A percentile compares a stretch with the other conserved stretches of the same genome.
Conservation (phyloP, 2,797 vertebrate species). For the Manis crassicaudata region DNA sequence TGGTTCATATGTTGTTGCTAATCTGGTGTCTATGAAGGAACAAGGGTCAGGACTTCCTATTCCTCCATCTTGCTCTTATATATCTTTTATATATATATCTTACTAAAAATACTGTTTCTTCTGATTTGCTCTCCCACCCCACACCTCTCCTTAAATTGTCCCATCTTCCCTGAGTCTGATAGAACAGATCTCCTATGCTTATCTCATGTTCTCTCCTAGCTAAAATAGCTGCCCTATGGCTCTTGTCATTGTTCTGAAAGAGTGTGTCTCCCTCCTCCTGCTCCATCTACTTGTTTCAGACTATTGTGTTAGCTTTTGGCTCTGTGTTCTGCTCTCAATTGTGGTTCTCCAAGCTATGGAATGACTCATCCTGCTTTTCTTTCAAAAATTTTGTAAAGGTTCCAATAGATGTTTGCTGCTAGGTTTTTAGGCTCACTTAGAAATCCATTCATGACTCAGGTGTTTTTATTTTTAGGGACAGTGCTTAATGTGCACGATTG, state of each 20-base stretch:
- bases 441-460: conserved; percentile 39
- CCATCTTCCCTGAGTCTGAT: background rate
- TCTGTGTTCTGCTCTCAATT: conserved; percentile 73
- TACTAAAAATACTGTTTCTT: background rate
- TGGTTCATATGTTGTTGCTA: background rate
- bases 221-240: conserved; percentile 81
- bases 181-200: background rate
- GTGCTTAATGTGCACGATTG: background rate
- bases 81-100: background rate
- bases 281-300: conserved; percentile 83
- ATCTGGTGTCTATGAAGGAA: background rate
- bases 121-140: background rate
- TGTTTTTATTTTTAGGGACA: conserved; percentile 49
- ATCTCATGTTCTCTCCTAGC: conserved; percentile 64
- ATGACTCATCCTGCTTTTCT: conserved; percentile 54
- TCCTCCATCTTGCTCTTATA: background rate
- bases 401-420: conserved; percentile 5
- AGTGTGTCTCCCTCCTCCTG: conserved; percentile 77
- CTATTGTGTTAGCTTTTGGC: conserved; percentile 81
- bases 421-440: conserved; percentile 16
- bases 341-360: conserved; percentile 76
- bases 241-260: conserved; percentile 75
- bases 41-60: background rate
- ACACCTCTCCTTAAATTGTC: background rate
- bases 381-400: conserved; percentile 29